phyloP scores from a whole-genome alignment of 2,113 vertebrate genomes.

The Oncorhynchus tshawytscha region DNA sequence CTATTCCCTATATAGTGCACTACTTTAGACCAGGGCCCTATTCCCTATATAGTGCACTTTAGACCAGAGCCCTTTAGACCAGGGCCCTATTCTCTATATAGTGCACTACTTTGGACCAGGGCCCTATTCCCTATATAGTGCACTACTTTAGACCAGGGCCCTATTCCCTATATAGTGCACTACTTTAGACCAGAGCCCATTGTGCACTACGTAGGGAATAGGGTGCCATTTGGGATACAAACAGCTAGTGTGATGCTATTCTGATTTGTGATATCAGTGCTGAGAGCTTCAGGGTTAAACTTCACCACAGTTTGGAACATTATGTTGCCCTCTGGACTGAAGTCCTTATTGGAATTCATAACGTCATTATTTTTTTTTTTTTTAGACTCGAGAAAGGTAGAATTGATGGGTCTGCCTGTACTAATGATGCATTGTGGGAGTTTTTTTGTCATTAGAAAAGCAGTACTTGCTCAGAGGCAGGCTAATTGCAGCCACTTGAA shows the following conservation, averaged over 20 bases:
- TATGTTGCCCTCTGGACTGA: background rate
- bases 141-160: too few relatives aligned
- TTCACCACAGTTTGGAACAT: background rate
- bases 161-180: too few relatives aligned
- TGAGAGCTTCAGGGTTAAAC: background rate
- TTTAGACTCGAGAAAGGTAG: constrained; percentile 17
- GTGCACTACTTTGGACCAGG: too few relatives aligned
- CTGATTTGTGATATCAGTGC: constrained; percentile 14
- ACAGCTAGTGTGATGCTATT: background rate
- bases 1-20: too few relatives aligned
- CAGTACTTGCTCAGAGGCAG: constrained; percentile 27
- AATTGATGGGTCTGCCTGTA: constrained; percentile 30
- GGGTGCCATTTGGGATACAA: too few relatives aligned
- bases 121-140: too few relatives aligned
- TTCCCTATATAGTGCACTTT: too few relatives aligned
- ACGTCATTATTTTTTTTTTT: constrained; percentile 32
- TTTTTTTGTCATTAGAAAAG: constrained; percentile 40
- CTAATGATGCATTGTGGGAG: constrained; percentile 37
- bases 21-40: too few relatives aligned
- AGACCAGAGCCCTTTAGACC: too few relatives aligned
- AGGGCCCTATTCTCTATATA: too few relatives aligned
- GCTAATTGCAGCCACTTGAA: constrained; percentile 30
- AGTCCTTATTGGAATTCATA: background rate
- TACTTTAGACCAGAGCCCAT: too few relatives aligned
- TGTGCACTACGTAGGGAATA: too few relatives aligned